Conservation (phyloP, 2,797 vertebrate genomes). For the Danionella dracula region DNA sequence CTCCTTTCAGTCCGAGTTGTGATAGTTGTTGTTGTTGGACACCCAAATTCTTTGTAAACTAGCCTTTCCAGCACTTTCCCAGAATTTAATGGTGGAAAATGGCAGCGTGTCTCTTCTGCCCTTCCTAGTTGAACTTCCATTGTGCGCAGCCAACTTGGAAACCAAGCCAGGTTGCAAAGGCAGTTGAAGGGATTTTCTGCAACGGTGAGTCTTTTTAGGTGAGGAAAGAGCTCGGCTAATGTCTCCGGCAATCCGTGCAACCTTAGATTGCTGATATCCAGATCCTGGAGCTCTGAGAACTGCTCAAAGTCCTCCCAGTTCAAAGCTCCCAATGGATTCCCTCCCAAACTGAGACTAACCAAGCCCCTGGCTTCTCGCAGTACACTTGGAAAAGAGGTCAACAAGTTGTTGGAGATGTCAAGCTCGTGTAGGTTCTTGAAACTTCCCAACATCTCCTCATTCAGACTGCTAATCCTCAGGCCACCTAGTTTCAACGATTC, state of each 20-base stretch:
- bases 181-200: conserved; percentile 96
- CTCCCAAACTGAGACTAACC: conserved; percentile 79
- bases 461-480: conserved; percentile 74
- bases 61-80: conserved; percentile 81
- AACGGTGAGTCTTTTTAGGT: conserved; percentile 68
- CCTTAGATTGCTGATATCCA: conserved; percentile 89
- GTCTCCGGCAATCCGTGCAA: conserved; percentile 79
- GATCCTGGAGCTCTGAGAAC: conserved; percentile 76
- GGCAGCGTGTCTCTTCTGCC: conserved; percentile 86
- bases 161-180: conserved; percentile 86
- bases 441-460: conserved; percentile 73
- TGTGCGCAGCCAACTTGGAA: conserved; percentile 79
- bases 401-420: conserved; percentile 83
- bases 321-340: conserved; percentile 80
- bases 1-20: conserved; percentile 50
- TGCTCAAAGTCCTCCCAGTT: conserved; percentile 71
- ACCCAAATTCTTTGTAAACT: conserved; percentile 82
- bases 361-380: conserved; percentile 75
- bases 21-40: conserved; percentile 78
- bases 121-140: conserved; percentile 66
- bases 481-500: conserved; percentile 82
- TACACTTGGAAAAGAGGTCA: conserved; percentile 69
- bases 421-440: conserved; percentile 86
- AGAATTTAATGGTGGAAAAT: conserved; percentile 86
- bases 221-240: conserved; percentile 76